Evolutionary conservation across 2,797 vertebrate genomes (phyloP).

Genomic region (Pipistrellus pygmaeus): DNA sequence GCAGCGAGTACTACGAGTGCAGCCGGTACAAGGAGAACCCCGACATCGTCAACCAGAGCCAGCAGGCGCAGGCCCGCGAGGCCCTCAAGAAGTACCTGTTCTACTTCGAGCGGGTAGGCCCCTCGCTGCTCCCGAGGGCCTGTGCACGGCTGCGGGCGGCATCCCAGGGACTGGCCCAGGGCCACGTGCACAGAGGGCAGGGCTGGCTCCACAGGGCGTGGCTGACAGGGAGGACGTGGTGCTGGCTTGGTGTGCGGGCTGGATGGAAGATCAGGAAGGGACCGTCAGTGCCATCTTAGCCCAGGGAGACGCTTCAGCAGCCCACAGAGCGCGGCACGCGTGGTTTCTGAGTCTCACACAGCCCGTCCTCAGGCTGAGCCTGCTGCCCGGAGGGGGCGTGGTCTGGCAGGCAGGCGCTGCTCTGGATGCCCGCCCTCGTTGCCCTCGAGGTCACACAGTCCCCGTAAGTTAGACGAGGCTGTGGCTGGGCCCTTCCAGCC

Average conservation of each 20-base stretch:
- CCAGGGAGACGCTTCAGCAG: neutral
- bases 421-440: neutral
- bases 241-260: neutral
- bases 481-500: neutral
- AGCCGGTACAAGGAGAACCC: constrained; percentile 99
- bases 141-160: neutral
- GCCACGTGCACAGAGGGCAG: neutral
- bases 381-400: neutral
- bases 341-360: neutral
- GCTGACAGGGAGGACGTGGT: neutral
- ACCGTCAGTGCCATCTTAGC: neutral
- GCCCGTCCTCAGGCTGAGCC: neutral
- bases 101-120: constrained; percentile 99
- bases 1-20: constrained; percentile 99
- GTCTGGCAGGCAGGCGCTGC: neutral
- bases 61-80: constrained; percentile 99
- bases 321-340: neutral
- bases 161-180: too few species aligned
- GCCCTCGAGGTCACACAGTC: neutral
- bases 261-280: neutral
- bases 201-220: neutral
- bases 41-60: constrained; percentile 99
- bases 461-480: neutral
- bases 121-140: constrained; percentile 51
- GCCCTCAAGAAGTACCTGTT: constrained; percentile 99